phyloP scores from a whole-genome alignment of 2,888 invertebrate species.

The Temnothorax unifasciatus region DNA sequence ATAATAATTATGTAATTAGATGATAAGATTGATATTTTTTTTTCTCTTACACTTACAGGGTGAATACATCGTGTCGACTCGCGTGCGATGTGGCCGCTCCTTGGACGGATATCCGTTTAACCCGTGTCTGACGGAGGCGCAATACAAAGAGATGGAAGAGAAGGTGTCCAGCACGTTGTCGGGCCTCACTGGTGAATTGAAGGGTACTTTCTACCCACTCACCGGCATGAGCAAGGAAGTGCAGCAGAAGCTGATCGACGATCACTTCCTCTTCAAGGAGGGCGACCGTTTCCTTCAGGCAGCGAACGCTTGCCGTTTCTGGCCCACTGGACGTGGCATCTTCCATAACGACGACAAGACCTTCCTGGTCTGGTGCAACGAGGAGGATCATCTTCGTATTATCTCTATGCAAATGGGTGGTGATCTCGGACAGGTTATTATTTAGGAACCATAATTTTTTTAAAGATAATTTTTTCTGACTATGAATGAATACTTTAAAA shows the following conservation, averaged over 20 bases:
- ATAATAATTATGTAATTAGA: not conserved
- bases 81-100: constrained; percentile 98
- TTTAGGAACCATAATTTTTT: not conserved
- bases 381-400: constrained; percentile 98
- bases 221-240: constrained; percentile 98
- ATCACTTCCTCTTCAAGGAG: constrained; percentile 99
- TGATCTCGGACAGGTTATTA: constrained; percentile 90
- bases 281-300: constrained; percentile 96
- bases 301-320: constrained; percentile 98
- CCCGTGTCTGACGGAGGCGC: constrained; percentile 98
- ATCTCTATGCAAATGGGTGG: constrained; percentile 99
- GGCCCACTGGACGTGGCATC: constrained; percentile 99
- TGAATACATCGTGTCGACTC: constrained; percentile 97
- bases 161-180: constrained; percentile 94
- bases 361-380: constrained; percentile 99
- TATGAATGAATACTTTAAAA: not conserved
- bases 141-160: constrained; percentile 98
- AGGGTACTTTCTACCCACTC: constrained; percentile 97
- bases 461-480: not conserved
- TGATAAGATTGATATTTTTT: not conserved
- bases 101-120: constrained; percentile 98
- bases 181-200: constrained; percentile 94
- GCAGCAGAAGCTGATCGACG: constrained; percentile 98
- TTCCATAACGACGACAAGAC: constrained; percentile 99
- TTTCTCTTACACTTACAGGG: constrained; percentile 86